Base-by-base conservation (phyloP, 2,113 vertebrate genomes). In the Dicentrarchus labrax region DNA sequence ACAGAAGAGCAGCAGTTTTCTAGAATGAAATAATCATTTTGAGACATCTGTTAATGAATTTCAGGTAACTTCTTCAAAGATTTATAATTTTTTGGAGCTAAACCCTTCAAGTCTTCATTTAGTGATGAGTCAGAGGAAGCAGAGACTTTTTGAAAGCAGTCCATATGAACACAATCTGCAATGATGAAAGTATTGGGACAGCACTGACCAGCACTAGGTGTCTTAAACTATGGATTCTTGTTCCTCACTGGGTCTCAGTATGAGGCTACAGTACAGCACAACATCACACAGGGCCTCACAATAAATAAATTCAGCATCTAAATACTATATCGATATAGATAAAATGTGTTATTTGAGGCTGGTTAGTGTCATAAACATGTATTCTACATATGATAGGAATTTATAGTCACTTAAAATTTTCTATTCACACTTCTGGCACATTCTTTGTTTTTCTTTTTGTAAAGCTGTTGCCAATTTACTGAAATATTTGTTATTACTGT, bases 321-420 rank as follows among this genome's bases (percentile, higher is more conserved):
- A 84, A 81, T 91, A 87, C 70, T 88, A 87, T 92, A 92, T 88
- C 59, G 2, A 64, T 83, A 90, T 88, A 86, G 74, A 89, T 38
- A 87, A 74, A 83, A 80, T 80, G 91, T 94, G 89, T 89, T 90
- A 88, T 90, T 90, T 90, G 62, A 86, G 84, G 83, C 70, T 87
- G 76, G 65, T 91, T 87, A 75, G 78, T 88, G 88, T 92, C 90
- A 88, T 86, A 86, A 84, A 82, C 76, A 91, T 88, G 84, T 93
- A 93, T 87, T 92, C 90, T 86, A 86, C 84, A 89, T 92, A 93
- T 90, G 74, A 83, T 85, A 93, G 64, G 73, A 88, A 90, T 93
- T 93, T 92, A 85, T 92, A 88, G 80, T 91, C 88, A 88, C 84
- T 89, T 84, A 66, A 67, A 76, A 53, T 91, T 92, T 94, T 94